phyloP scores from a whole-genome alignment of 2,888 invertebrate species.

The Cerastis leucographa region DNA sequence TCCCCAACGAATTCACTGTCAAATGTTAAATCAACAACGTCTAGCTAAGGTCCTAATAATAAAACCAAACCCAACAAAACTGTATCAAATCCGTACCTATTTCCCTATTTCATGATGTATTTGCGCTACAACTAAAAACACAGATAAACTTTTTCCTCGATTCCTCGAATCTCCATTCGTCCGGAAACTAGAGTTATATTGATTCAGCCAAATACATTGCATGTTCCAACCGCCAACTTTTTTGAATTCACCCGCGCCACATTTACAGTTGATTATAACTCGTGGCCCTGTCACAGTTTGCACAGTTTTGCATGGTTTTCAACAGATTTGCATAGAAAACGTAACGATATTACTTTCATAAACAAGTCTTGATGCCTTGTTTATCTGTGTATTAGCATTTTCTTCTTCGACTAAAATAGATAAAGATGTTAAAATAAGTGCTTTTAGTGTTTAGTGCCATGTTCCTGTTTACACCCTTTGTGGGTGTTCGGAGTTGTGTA shows the following conservation, averaged over 20 bases:
- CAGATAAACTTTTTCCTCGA: conserved; percentile 35
- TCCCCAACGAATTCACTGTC: not conserved
- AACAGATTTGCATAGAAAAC: conserved; percentile 49
- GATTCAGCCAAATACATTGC: conserved; percentile 38
- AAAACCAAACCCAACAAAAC: not conserved
- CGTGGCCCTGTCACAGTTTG: conserved; percentile 19
- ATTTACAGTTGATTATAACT: conserved; percentile 47
- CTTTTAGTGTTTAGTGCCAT: conserved; percentile 31
- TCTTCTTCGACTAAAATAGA: conserved; percentile 57
- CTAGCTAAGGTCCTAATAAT: not conserved
- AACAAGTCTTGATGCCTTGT: conserved; percentile 48
- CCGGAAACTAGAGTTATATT: conserved; percentile 46
- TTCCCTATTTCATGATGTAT: conserved; percentile 8
- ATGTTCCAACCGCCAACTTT: conserved; percentile 42
- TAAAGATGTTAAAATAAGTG: conserved; percentile 60
- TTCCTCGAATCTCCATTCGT: conserved; percentile 17
- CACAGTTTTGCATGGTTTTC: conserved; percentile 21
- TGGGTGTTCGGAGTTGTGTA: conserved; percentile 26
- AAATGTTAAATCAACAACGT: not conserved
- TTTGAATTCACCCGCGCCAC: conserved; percentile 23
- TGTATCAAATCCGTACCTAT: not conserved
- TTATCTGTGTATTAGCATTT: conserved; percentile 64
- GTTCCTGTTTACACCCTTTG: conserved; percentile 41
- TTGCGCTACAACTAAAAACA: conserved; percentile 40
- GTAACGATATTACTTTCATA: conserved; percentile 46